Percentiles rank a stretch among this genome's conserved stretches.
Conservation (phyloP, 2,797 vertebrate species). For the Bryconaethiops microstoma region DNA sequence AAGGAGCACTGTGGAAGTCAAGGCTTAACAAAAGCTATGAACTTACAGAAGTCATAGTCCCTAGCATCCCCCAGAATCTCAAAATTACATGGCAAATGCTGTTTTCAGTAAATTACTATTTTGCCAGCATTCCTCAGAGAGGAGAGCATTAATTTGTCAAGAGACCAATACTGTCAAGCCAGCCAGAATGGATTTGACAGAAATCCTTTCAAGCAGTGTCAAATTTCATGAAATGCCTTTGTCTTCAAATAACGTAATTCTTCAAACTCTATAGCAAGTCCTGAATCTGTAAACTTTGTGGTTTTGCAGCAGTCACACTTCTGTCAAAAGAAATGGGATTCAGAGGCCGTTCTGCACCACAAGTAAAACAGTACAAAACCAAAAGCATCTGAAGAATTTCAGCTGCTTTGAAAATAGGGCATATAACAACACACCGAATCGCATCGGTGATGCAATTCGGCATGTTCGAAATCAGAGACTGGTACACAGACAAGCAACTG, state of each 20-base stretch:
- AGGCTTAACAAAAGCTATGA: background rate
- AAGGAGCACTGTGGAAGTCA: background rate
- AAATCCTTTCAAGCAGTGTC: slow-evolving; percentile 15
- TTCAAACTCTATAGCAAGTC: background rate
- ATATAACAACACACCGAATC: no score
- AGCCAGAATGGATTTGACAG: background rate
- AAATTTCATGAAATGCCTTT: slow-evolving; percentile 8
- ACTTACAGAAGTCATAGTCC: background rate
- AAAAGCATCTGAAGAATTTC: background rate
- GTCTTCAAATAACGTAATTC: slow-evolving; percentile 13
- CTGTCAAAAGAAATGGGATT: slow-evolving; percentile 11
- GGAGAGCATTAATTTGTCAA: background rate
- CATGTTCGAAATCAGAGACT: background rate
- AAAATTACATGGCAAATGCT: slow-evolving; percentile 47
- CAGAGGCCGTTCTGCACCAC: slow-evolving; percentile 25
- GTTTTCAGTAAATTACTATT: slow-evolving; percentile 29
- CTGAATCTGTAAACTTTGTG: background rate
- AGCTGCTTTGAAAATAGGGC: background rate
- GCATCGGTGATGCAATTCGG: background rate
- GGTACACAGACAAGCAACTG: background rate
- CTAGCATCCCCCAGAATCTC: background rate
- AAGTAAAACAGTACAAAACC: slow-evolving; percentile 18
- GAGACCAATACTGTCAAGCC: background rate
- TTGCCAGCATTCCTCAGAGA: slow-evolving; percentile 19
- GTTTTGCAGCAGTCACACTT: slow-evolving; percentile 4